Base-by-base conservation (phyloP, 2,797 vertebrate genomes). In the Hozukius guyotensis region DNA sequence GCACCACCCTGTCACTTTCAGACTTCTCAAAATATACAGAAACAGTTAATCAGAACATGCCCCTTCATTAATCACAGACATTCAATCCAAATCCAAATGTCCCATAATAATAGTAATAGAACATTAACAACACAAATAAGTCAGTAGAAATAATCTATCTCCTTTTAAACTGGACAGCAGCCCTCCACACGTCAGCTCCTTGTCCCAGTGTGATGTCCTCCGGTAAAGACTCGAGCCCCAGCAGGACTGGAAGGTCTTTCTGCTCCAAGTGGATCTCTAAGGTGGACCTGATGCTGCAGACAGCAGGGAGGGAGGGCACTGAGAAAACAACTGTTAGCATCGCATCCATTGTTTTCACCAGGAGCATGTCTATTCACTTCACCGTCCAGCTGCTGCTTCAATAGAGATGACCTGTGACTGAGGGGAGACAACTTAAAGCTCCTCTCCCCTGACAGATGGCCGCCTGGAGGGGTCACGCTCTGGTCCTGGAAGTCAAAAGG, bases 391-490 rank as follows among this genome's bases (percentile, higher is more conserved):
- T 95, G 95, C 87, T 73, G 80, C 72, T 72, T 91, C 88, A 76
- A 79, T 53, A 84, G 67, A 71, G 80, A 72, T 61, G 89, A 91
- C 87, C 88, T 79, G 82, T 77, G 82, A 81, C 77, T 46, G 85
- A 85, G 75, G 72, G 64, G 74, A 72, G 20, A 74, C 79, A 68
- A 79, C 77, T 84, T 82, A 34, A 88, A 91, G 82, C 82, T 52
- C 14, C 77, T 81, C 82, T 73, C 72, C 81, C 78, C 22, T 91
- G 93, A 94, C 94, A 95, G 95, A 96, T 95, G 95, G 95, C 67
- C 42, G 88, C 88, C 87, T 79, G 73, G 76, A 89, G 89, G 92
- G 93, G 93, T 95, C 92, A 94, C 63, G 16, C 76, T 81, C 80
- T 67, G 69, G 83, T 77, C 89, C 90, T 80, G 83, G 63, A 77